Evolutionary conservation across 1,140 invertebrate genomes (phyloP), one percentile per base, ranked within the genome.

Genomic region (Anthonomus grandis): DNA sequence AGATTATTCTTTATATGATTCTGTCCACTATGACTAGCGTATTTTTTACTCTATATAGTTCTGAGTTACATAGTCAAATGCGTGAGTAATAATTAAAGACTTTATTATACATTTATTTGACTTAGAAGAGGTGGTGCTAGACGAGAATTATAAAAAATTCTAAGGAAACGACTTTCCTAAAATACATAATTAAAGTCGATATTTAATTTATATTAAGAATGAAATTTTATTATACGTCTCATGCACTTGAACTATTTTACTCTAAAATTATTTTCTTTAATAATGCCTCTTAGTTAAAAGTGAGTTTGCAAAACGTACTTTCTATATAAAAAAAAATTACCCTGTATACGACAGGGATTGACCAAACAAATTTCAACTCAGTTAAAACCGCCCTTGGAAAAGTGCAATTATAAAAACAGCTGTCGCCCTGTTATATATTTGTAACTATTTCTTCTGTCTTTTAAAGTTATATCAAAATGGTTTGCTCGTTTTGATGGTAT

Each of bases 21-120:
- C 64, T 65, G 64, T 65, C 64, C 64, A 65, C 59, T 65, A 60
- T 41, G 21, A 22, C 38, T 44, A 48, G 49, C 34, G 46, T 25
- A 31, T 57, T 23, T 57, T 47, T 18, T 42, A 48, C 27, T 21
- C 3, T 19, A 24, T 38, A 51, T 51, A 39, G 13, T 39, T 22
- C n/a, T 15, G 21, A 8, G 6, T 18, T 19, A 22, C n/a, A n/a
- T n/a, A n/a, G n/a, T n/a, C n/a, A n/a, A n/a, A n/a, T n/a, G 36
- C 13, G 36, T n/a, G 13, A 15, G 12, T 12, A 22, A 39, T 51
- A 51, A 23, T 51, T 39, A 22, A 15, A 38, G 15, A 39, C 9
- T 39, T 39, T 27, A 2, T 8, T 10, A 8, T 18, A 12, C 10
- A 41, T 10, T 12, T 41, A 15, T n/a, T 41, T 3, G 9, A 15